phyloP scores from a whole-genome alignment of 1,140 invertebrate genomes.

The Streblospio benedicti region DNA sequence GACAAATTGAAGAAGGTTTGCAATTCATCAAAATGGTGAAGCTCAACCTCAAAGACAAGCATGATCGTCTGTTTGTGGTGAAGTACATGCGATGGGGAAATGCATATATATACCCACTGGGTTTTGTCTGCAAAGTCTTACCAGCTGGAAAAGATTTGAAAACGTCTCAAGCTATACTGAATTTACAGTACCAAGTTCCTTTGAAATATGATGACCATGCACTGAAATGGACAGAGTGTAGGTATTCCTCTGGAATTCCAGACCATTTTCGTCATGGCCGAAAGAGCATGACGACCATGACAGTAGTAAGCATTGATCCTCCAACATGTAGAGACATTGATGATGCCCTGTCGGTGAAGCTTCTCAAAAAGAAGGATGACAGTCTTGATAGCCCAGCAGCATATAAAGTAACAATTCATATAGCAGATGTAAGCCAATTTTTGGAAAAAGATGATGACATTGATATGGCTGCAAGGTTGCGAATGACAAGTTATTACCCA shows the following conservation, averaged over 20 bases:
- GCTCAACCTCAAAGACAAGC: constrained; percentile 20
- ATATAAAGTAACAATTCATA: constrained; percentile 37
- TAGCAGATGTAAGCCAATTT: constrained; percentile 41
- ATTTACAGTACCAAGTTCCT: constrained; percentile 29
- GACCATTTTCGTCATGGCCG: background rate
- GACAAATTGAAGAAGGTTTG: no score
- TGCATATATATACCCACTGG: constrained; percentile 27
- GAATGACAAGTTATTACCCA: constrained; percentile 29
- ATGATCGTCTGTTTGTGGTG: constrained; percentile 35
- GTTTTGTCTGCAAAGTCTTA: constrained; percentile 34
- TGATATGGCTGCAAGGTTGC: constrained; percentile 34
- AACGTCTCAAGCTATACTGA: constrained; percentile 25
- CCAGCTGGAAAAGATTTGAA: constrained; percentile 23
- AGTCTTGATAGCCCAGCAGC: no score
- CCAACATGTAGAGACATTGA: constrained; percentile 95
- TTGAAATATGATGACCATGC: constrained; percentile 8
- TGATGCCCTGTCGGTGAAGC: constrained; percentile 73
- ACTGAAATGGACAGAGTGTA: background rate
- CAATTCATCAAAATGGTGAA: constrained; percentile 27
- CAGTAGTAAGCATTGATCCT: constrained; percentile 91
- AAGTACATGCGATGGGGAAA: constrained; percentile 34
- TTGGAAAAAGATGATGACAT: constrained; percentile 28
- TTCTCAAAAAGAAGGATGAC: constrained; percentile 25
- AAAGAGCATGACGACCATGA: constrained; percentile 41
- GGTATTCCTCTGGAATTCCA: background rate